Evolutionary conservation across 2,888 invertebrate genomes (phyloP).

Genomic region (Drosophila ochracea): DNA sequence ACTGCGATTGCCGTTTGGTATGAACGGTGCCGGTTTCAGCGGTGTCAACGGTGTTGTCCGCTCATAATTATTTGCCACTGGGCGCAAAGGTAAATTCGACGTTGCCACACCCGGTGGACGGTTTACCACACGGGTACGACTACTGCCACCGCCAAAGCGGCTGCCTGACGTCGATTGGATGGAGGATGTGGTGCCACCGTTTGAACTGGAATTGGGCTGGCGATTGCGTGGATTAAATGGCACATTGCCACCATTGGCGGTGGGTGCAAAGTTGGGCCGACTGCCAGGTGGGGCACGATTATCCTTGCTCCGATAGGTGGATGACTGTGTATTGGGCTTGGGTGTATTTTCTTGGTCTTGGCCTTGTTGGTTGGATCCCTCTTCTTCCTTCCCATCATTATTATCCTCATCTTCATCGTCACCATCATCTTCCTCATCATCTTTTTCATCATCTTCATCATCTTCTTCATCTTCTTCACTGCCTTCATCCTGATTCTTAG

Average conservation of each 20-base stretch:
- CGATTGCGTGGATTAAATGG: slow-evolving; percentile 67
- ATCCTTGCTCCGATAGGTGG: slow-evolving; percentile 58
- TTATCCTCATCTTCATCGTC: slow-evolving; percentile 16
- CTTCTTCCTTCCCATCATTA: neutral
- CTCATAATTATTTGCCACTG: slow-evolving; percentile 80
- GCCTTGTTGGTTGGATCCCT: neutral
- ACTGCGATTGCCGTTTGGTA: slow-evolving; percentile 81
- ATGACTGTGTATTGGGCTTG: slow-evolving; percentile 37
- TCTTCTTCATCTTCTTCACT: slow-evolving; percentile 53
- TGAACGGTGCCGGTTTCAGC: slow-evolving; percentile 82
- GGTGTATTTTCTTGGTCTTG: slow-evolving; percentile 32
- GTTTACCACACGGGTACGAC: slow-evolving; percentile 79
- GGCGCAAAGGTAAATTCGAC: slow-evolving; percentile 79
- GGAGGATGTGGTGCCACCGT: slow-evolving; percentile 12
- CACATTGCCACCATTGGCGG: slow-evolving; percentile 52
- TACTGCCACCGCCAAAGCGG: slow-evolving; percentile 59
- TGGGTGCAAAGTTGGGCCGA: slow-evolving; percentile 49
- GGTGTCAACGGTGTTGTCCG: slow-evolving; percentile 75
- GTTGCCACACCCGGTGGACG: slow-evolving; percentile 76
- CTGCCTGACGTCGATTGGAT: slow-evolving; percentile 31
- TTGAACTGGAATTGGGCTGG: slow-evolving; percentile 11
- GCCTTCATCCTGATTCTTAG: slow-evolving; percentile 54
- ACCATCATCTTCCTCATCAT: slow-evolving; percentile 32
- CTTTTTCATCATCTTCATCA: slow-evolving; percentile 27
- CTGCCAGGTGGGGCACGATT: slow-evolving; percentile 65